Conservation (phyloP, 2,113 vertebrate species). For the Gadus macrocephalus region DNA sequence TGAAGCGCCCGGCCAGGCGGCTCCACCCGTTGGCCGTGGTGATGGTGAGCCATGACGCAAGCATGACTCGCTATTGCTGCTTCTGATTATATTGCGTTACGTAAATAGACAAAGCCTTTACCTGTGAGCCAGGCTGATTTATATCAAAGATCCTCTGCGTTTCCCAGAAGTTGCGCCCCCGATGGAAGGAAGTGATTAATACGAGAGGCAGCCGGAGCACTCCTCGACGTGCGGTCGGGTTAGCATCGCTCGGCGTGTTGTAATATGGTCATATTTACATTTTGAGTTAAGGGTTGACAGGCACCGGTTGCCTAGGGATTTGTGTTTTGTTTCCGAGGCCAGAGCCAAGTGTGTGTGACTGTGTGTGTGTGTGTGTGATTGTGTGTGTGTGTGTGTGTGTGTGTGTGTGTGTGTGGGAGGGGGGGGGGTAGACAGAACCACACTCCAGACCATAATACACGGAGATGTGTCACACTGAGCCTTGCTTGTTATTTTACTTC, state of each 20-base stretch:
- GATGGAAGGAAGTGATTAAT: constrained; percentile 69
- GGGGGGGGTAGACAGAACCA: constrained; percentile 38
- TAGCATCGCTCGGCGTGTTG: constrained; percentile 41
- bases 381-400: constrained; percentile 1
- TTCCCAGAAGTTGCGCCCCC: constrained; percentile 60
- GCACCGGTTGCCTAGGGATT: constrained; percentile 46
- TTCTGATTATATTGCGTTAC: constrained; percentile 38
- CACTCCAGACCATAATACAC: constrained; percentile 40
- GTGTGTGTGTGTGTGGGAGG: constrained; percentile 27
- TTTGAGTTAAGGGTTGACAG: constrained; percentile 52
- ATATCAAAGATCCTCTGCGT: constrained; percentile 28
- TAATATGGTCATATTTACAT: constrained; percentile 66
- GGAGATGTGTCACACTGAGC: constrained; percentile 51
- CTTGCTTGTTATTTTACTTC: constrained; percentile 7
- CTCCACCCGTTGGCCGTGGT: constrained; percentile 51
- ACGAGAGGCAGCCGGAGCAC: constrained; percentile 38
- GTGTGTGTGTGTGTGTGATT: background rate
- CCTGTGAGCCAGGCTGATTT: constrained; percentile 33
- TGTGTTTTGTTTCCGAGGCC: constrained; percentile 57
- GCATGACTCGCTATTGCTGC: constrained; percentile 49
- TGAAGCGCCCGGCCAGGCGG: too few relatives aligned
- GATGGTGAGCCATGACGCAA: constrained; percentile 60
- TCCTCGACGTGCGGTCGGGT: constrained; percentile 36
- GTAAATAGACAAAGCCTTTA: constrained; percentile 37
- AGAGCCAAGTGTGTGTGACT: constrained; percentile 47